Evolutionary conservation across 1,140 invertebrate genomes (phyloP).

Genomic region (Drosophila malerkotliana): DNA sequence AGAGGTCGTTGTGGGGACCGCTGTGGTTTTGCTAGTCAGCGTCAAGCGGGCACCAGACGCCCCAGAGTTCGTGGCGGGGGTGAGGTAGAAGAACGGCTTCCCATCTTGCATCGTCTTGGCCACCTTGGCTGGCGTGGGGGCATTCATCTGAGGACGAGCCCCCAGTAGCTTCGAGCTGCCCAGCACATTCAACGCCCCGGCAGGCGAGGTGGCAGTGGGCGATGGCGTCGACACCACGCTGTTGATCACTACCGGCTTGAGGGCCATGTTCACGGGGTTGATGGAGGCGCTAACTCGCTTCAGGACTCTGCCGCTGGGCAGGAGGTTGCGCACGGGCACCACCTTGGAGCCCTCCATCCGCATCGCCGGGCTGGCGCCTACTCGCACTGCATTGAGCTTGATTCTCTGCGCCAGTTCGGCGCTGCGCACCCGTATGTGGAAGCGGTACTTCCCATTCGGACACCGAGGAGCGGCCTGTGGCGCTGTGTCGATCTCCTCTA

Average conservation of each 20-base stretch:
- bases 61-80: constrained; percentile 77
- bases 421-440: constrained; percentile 78
- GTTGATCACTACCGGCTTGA: constrained; percentile 71
- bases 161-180: constrained; percentile 48
- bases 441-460: constrained; percentile 86
- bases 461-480: constrained; percentile 87
- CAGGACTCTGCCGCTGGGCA: constrained; percentile 56
- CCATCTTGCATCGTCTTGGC: constrained; percentile 76
- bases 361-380: constrained; percentile 83
- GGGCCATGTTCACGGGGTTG: constrained; percentile 74
- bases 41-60: constrained; percentile 72
- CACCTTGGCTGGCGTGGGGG: constrained; percentile 71
- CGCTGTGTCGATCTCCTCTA: constrained; percentile 89
- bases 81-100: constrained; percentile 74
- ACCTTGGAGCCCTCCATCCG: constrained; percentile 72
- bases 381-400: constrained; percentile 65
- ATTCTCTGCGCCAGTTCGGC: constrained; percentile 71
- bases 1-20: constrained; percentile 14
- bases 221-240: constrained; percentile 39
- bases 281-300: constrained; percentile 70
- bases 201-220: constrained; percentile 5
- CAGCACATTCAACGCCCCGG: constrained; percentile 40
- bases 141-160: constrained; percentile 59
- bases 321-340: constrained; percentile 63
- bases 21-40: constrained; percentile 72